A percentile compares a stretch with the other conserved stretches of the same genome.
Evolutionary conservation across 2,113 vertebrate genomes (phyloP).

Genomic region (Rynchops niger): DNA sequence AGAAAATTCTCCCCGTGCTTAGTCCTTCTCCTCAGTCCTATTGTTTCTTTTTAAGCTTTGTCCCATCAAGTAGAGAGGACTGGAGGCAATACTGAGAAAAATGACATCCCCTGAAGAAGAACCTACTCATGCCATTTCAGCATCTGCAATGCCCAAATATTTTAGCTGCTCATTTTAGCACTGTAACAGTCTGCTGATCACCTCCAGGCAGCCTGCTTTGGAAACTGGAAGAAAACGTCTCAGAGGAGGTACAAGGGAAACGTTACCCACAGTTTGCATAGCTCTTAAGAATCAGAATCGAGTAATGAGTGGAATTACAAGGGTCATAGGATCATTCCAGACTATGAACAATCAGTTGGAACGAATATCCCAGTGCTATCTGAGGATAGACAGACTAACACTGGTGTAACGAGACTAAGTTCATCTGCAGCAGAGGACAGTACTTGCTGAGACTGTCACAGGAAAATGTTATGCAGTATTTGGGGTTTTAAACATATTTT

Average conservation of each 20-base stretch:
- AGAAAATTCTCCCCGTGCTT: not conserved
- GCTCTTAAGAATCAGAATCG: not conserved
- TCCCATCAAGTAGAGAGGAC: not conserved
- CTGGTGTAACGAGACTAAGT: not conserved
- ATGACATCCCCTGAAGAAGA: not conserved
- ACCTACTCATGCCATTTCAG: not conserved
- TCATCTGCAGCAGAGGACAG: not conserved
- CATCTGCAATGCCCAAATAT: not conserved
- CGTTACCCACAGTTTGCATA: not conserved
- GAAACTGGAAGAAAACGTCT: not conserved
- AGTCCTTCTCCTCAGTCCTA: not conserved
- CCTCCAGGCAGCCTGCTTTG: not conserved
- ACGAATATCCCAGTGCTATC: not conserved
- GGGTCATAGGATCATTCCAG: not conserved
- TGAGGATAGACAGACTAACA: not conserved
- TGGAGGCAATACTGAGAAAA: not conserved
- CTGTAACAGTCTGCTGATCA: not conserved
- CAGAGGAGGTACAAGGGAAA: not conserved
- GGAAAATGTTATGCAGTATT: not conserved
- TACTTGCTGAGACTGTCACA: not conserved
- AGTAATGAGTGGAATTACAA: not conserved
- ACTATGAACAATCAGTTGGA: not conserved
- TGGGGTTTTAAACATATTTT: not conserved
- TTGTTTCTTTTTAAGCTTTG: not conserved
- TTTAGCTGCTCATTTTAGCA: not conserved